These are phyloP conservation scores for Mycetomoellerius zeteki DNA, from an alignment of 1,140 invertebrate genomes.

Conservation along the genomic window DNA sequence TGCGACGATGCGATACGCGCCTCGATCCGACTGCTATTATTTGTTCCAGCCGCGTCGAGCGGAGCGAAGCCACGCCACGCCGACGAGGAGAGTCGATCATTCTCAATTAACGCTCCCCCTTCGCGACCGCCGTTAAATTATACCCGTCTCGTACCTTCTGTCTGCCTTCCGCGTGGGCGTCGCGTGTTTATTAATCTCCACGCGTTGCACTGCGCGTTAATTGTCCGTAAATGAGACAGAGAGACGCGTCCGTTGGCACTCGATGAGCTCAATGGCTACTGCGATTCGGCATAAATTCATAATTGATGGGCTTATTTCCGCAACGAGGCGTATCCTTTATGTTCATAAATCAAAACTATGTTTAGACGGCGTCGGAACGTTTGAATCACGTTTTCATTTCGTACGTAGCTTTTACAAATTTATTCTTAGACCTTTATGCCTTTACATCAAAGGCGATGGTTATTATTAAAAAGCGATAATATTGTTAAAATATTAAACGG, in stretches of 20 bases:
- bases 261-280: constrained; percentile 48
- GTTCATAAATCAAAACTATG: constrained; percentile 29
- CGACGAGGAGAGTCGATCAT: constrained; percentile 62
- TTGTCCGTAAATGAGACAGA: constrained; percentile 63
- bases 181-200: constrained; percentile 64
- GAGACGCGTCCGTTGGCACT: constrained; percentile 56
- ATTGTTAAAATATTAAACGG: background rate
- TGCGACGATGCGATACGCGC: constrained; percentile 54
- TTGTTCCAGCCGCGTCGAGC: constrained; percentile 48
- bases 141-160: constrained; percentile 62
- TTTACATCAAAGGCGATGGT: background rate
- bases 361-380: background rate
- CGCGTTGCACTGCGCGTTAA: constrained; percentile 57
- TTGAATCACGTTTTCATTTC: background rate
- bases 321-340: constrained; percentile 32
- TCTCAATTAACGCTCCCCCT: constrained; percentile 63
- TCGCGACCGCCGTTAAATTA: constrained; percentile 60
- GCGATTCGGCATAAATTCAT: constrained; percentile 53
- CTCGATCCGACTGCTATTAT: constrained; percentile 62
- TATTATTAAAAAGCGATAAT: too few species aligned
- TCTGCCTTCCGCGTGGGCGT: constrained; percentile 61
- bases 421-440: background rate
- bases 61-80: constrained; percentile 4
- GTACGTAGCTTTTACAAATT: background rate
- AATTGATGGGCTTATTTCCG: constrained; percentile 57